Evolutionary conservation across 2,797 vertebrate species (phyloP).

Genomic region (Lophius americanus): DNA sequence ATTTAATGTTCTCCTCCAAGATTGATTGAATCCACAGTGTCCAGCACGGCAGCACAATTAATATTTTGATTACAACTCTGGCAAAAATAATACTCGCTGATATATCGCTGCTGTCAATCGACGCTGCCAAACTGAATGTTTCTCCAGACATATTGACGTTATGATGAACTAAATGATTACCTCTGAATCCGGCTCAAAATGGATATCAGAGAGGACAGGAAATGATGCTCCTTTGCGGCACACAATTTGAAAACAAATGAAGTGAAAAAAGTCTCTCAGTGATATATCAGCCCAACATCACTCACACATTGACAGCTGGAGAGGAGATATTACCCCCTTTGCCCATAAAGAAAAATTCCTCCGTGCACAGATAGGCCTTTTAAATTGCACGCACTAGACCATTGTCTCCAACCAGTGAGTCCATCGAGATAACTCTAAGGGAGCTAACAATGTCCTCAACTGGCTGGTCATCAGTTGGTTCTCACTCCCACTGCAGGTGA

Average conservation of each 20-base stretch:
- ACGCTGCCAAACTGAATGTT: slow-evolving; percentile 38
- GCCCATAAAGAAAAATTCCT: slow-evolving; percentile 28
- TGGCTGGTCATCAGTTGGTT: slow-evolving; percentile 28
- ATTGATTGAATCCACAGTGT: slow-evolving; percentile 57
- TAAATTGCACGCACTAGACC: slow-evolving; percentile 60
- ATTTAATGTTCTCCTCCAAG: slow-evolving; percentile 68
- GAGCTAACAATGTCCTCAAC: slow-evolving; percentile 68
- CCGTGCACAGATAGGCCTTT: slow-evolving; percentile 44
- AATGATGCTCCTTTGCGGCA: neutral
- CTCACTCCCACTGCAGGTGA: slow-evolving; percentile 63
- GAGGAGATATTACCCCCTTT: slow-evolving; percentile 13
- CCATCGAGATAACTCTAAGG: slow-evolving; percentile 44
- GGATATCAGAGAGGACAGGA: neutral
- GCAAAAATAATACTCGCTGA: slow-evolving; percentile 57
- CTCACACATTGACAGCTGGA: slow-evolving; percentile 12
- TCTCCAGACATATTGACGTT: slow-evolving; percentile 42
- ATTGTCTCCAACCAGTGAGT: slow-evolving; percentile 53
- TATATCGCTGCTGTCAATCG: slow-evolving; percentile 44
- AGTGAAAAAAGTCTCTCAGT: slow-evolving; percentile 1
- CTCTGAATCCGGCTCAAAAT: slow-evolving; percentile 4
- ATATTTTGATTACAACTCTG: slow-evolving; percentile 67
- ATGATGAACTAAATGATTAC: slow-evolving; percentile 37
- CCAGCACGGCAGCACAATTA: slow-evolving; percentile 50
- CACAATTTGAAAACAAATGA: neutral
- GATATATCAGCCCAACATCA: slow-evolving; percentile 7